A percentile compares a stretch with the other conserved stretches of the same genome.
Evolutionary conservation across 1,140 invertebrate species (phyloP).

Genomic region (Drosophila mauritiana): DNA sequence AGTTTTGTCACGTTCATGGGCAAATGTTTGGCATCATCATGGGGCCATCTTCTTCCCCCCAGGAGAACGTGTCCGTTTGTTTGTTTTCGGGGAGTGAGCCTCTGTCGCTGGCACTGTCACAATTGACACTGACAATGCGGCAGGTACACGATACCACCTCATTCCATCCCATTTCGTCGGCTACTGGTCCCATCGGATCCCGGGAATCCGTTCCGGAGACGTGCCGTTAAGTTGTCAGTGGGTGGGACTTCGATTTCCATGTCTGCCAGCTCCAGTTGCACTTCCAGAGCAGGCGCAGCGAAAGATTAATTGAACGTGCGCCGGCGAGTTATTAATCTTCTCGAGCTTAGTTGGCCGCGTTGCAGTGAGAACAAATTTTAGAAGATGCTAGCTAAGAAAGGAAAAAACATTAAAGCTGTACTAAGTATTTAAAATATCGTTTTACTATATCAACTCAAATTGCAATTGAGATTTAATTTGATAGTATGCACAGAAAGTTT

Average conservation of each 20-base stretch:
- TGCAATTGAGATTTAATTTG: too few species aligned
- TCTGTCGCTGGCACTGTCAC: slow-evolving; percentile 69
- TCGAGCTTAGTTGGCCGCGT: slow-evolving; percentile 54
- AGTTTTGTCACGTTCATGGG: slow-evolving; percentile 80
- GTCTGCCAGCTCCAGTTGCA: slow-evolving; percentile 40
- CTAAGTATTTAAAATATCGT: background rate
- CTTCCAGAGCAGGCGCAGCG: slow-evolving; percentile 34
- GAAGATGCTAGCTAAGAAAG: background rate
- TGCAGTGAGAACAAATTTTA: slow-evolving; percentile 15
- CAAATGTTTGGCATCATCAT: slow-evolving; percentile 59
- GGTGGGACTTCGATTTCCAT: slow-evolving; percentile 43
- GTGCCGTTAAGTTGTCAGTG: slow-evolving; percentile 79
- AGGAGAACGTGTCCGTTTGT: slow-evolving; percentile 67
- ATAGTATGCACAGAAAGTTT: background rate
- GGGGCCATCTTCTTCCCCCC: slow-evolving; percentile 9
- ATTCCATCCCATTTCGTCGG: slow-evolving; percentile 32
- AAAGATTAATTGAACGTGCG: slow-evolving; percentile 83
- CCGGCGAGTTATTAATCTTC: slow-evolving; percentile 80
- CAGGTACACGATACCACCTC: slow-evolving; percentile 70
- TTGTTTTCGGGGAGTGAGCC: slow-evolving; percentile 54
- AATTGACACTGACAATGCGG: slow-evolving; percentile 81
- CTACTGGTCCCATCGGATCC: slow-evolving; percentile 36
- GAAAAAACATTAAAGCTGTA: background rate
- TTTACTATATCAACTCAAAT: too few species aligned
- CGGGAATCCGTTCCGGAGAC: slow-evolving; percentile 43